phyloP scores from a whole-genome alignment of 2,888 invertebrate species.

The Tipula lateralis region DNA sequence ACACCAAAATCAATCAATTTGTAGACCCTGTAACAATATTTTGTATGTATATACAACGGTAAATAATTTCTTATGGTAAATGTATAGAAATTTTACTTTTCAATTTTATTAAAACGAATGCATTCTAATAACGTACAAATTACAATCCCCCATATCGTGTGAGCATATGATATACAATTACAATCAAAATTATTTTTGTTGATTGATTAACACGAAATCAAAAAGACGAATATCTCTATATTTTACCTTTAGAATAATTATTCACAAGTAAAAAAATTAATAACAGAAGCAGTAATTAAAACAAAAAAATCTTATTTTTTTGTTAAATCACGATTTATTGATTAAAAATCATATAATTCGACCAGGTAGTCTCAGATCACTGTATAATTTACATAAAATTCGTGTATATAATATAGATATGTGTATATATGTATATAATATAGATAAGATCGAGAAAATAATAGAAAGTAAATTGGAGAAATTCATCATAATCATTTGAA shows the following conservation, averaged over 20 bases:
- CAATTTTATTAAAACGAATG: neutral
- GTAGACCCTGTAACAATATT: neutral
- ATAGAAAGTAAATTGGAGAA: neutral
- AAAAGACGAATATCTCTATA: neutral
- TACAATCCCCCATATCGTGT: neutral
- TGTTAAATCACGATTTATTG: neutral
- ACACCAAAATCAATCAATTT: neutral
- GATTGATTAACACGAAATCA: neutral
- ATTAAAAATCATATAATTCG: neutral
- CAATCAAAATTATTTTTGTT: neutral
- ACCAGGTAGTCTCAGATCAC: neutral
- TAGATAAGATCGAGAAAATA: too few relatives aligned
- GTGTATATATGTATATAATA: too few relatives aligned
- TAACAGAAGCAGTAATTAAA: conserved; percentile 19
- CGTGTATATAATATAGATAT: too few relatives aligned
- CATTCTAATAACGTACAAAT: neutral
- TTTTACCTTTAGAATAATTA: neutral
- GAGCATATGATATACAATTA: neutral
- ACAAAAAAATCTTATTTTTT: neutral
- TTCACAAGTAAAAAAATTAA: neutral
- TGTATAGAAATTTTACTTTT: neutral
- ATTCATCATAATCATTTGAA: neutral
- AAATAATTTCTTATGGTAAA: neutral
- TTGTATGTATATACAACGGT: neutral
- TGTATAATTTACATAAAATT: neutral